phyloP scores from a whole-genome alignment of 2,797 vertebrate species.

The Galago senegalensis region DNA sequence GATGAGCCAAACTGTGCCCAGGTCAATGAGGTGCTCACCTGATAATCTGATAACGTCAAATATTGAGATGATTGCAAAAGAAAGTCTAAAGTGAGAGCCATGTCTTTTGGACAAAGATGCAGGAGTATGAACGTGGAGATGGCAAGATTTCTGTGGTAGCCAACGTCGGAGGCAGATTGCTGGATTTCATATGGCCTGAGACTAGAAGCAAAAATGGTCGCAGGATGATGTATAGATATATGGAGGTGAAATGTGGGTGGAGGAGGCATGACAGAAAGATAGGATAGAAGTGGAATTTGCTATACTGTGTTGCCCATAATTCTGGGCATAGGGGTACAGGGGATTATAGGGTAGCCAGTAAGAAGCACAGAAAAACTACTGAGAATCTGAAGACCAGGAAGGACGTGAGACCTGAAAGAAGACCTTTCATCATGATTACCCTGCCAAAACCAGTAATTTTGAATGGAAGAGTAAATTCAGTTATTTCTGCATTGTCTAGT shows the following conservation, averaged over 20 bases:
- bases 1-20: neutral
- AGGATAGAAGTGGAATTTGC: no score
- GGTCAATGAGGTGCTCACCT: no score
- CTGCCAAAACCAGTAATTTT: neutral
- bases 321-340: neutral
- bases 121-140: no score
- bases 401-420: neutral
- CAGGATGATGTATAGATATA: rapidly evolving
- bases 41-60: neutral
- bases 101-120: rapidly evolving
- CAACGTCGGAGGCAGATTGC: rapidly evolving
- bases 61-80: neutral
- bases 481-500: neutral
- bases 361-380: neutral
- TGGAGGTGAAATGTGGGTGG: neutral
- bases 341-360: rapidly evolving
- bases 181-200: neutral
- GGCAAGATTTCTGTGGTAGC: neutral
- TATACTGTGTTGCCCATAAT: neutral
- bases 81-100: neutral
- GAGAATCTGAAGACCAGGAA: neutral
- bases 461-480: neutral
- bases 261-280: neutral
- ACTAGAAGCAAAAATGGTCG: neutral
- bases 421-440: neutral